phyloP scores from a whole-genome alignment of 2,888 invertebrate genomes.

The Bembecia ichneumoniformis region DNA sequence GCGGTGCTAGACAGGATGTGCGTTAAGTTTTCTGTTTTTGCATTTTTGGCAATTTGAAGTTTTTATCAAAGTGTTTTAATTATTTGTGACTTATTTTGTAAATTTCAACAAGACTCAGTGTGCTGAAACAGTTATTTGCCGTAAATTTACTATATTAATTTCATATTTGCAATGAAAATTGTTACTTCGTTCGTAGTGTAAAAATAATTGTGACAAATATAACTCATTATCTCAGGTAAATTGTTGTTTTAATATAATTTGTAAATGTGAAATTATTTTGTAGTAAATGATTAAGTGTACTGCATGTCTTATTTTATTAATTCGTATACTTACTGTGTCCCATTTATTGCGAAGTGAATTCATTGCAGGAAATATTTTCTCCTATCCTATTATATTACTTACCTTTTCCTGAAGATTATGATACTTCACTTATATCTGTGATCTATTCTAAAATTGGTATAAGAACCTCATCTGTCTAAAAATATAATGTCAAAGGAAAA shows the following conservation, averaged over 20 bases:
- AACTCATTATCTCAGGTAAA: slow-evolving; percentile 59
- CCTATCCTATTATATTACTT: no score
- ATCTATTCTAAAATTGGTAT: no score
- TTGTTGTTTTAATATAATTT: slow-evolving; percentile 32
- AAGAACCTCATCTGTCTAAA: not conserved
- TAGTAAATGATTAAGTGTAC: not conserved
- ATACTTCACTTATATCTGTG: no score
- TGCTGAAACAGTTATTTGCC: slow-evolving; percentile 20
- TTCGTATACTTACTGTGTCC: not conserved
- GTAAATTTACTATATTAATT: slow-evolving; percentile 24
- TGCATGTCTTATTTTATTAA: no score
- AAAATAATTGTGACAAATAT: slow-evolving; percentile 71
- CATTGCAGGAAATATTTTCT: no score
- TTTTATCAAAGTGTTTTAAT: slow-evolving; percentile 11
- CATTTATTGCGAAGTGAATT: no score
- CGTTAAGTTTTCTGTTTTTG: slow-evolving; percentile 58
- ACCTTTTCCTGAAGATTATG: no score
- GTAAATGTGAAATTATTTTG: slow-evolving; percentile 1
- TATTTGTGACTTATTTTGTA: slow-evolving; percentile 24
- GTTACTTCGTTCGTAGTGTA: slow-evolving; percentile 66
- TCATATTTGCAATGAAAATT: slow-evolving; percentile 62
- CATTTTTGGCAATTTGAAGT: slow-evolving; percentile 22
- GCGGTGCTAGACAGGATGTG: slow-evolving; percentile 70
- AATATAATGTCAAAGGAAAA: not conserved
- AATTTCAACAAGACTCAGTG: slow-evolving; percentile 13